Conservation (phyloP, 2,113 vertebrate genomes). For the Serilophus lunatus region DNA sequence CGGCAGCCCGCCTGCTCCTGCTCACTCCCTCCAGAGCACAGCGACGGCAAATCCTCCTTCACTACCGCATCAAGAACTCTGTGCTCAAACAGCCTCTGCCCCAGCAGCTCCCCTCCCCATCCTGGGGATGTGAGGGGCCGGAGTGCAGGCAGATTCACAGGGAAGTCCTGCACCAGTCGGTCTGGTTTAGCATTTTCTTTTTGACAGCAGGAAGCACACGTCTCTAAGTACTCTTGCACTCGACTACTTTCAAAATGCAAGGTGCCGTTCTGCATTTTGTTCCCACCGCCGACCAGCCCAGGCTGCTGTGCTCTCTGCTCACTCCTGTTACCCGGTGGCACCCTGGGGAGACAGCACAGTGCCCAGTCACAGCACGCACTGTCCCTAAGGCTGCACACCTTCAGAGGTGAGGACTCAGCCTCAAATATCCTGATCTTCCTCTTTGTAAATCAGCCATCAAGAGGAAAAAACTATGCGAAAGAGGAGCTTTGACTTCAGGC, state of each 20-base stretch:
- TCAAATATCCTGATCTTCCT: not conserved
- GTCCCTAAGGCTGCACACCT: not conserved
- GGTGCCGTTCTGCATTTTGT: not conserved
- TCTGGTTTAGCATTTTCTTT: not conserved
- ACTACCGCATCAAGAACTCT: rapidly evolving
- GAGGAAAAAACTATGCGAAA: not conserved
- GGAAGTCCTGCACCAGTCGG: not conserved
- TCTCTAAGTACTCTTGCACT: not conserved
- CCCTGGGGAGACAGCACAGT: rapidly evolving
- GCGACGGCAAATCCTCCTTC: not conserved
- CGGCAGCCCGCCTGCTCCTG: not conserved
- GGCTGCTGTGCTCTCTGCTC: not conserved
- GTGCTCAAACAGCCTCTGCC: not conserved
- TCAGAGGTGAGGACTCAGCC: not conserved
- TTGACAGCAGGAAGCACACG: not conserved
- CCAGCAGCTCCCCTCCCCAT: not conserved
- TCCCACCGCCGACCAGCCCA: not conserved
- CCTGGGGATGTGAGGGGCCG: rapidly evolving
- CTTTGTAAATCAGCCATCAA: not conserved
- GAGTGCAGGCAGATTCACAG: not conserved
- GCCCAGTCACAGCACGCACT: not conserved
- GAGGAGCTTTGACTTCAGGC: not conserved
- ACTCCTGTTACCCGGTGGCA: not conserved
- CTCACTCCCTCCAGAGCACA: not conserved
- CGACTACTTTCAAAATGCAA: not conserved